Evolutionary conservation across 2,113 vertebrate species (phyloP), one percentile per base, ranked within the genome.

Genomic region (Vimba vimba): DNA sequence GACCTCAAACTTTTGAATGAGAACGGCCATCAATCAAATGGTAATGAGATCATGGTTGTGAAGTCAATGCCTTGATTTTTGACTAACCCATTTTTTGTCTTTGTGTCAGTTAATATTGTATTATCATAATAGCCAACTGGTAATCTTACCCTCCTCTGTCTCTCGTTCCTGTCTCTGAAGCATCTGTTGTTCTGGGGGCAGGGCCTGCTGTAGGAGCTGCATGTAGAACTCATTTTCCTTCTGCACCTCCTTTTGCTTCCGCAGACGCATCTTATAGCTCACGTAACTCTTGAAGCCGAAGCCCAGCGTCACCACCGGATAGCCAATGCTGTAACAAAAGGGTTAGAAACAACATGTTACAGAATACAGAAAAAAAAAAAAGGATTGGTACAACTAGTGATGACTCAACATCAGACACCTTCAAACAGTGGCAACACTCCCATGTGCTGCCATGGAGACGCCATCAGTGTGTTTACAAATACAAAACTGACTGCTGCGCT

Each of bases 141-240:
- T 17, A n/a, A 15, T 92, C 96, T 95, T 93, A 97, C 98, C 98
- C 95, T 99, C 98, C 88, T 99, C 98, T 15, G 97, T 95, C 91
- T 99, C 97, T 88, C 97, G 95, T 90, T 99, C 98, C 89, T 97
- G 98, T 85, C 97, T 96, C 88, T 99, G 98, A 39, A 98, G 94
- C 97, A 99, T 97, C 93, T 99, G 97, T 62, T 99, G 98, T 89
- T 99, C 98, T 19, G 97, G 97, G 30, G 98, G 98, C 75, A 99
- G 94, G 0, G 98, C 98, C 91, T 99, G 98, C 88, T 98, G 98
- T 55, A 99, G 96, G 27, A 99, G 97, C 93, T 99, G 97, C 97
- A 98, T 98, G 92, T 99, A 99, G 94, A 99, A 99, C 83, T 99
- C 97, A 0, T 99, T 99, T 94, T 99, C 98, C 89, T 99, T 99